Evolutionary conservation across 2,797 vertebrate species (phyloP).

Genomic region (Eremophila alpestris): DNA sequence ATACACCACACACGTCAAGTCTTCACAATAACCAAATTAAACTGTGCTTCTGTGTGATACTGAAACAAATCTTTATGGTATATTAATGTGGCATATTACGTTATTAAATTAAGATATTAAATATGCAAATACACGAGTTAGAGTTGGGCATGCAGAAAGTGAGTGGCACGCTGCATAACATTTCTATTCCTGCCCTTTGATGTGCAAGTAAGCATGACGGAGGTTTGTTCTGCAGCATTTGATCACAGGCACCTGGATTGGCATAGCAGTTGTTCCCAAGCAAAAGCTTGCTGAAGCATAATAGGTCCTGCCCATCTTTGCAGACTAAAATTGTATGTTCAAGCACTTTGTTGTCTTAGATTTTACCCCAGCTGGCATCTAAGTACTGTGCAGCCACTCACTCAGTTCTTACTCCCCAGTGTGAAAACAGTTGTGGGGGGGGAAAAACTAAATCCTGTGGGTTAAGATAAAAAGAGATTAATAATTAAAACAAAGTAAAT

Average conservation of each 20-base stretch:
- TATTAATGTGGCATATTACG: background rate
- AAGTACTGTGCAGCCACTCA: background rate
- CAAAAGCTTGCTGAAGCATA: background rate
- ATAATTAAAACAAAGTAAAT: background rate
- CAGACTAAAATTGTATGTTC: background rate
- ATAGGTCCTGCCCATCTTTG: background rate
- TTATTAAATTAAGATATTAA: background rate
- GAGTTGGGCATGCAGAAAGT: background rate
- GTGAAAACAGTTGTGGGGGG: background rate
- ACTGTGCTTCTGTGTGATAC: background rate
- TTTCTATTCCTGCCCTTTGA: background rate
- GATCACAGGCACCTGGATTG: background rate
- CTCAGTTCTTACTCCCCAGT: background rate
- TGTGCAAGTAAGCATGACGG: background rate
- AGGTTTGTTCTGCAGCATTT: background rate
- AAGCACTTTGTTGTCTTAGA: background rate
- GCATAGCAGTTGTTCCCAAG: background rate
- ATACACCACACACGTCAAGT: background rate
- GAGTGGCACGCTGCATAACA: background rate
- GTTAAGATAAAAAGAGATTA: background rate
- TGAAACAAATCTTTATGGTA: background rate
- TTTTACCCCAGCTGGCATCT: background rate
- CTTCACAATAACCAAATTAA: background rate
- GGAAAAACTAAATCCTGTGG: background rate
- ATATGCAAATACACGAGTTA: fast-evolving